Evolutionary conservation across 1,140 invertebrate species (phyloP).

Genomic region (Diploscapter pachys): DNA sequence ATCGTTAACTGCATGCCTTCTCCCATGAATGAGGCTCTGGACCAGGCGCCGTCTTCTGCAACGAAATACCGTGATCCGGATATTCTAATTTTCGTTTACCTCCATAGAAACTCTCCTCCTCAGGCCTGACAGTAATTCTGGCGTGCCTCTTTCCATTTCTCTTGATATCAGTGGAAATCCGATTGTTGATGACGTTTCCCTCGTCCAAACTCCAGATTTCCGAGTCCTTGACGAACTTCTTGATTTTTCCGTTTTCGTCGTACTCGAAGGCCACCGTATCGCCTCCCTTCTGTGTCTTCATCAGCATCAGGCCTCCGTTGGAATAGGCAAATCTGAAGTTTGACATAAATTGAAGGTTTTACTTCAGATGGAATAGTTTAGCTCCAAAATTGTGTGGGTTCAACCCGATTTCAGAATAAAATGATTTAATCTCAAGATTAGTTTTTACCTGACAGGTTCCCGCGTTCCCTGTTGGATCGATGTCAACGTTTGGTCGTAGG

Average conservation of each 20-base stretch:
- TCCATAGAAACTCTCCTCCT: neutral
- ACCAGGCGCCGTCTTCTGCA: neutral
- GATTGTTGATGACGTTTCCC: neutral
- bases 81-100: neutral
- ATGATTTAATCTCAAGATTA: too few species aligned
- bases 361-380: too few species aligned
- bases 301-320: slow-evolving; percentile 13
- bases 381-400: too few species aligned
- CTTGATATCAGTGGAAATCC: neutral
- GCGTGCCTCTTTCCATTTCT: neutral
- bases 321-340: neutral
- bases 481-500: slow-evolving; percentile 28
- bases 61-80: neutral
- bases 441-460: neutral
- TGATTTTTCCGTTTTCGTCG: slow-evolving; percentile 14
- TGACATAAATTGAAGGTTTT: too few species aligned
- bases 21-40: slow-evolving; percentile 6
- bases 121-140: neutral
- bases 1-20: slow-evolving; percentile 12
- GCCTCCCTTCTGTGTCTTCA: slow-evolving; percentile 4
- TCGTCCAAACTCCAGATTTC: slow-evolving; percentile 8
- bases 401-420: too few species aligned
- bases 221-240: slow-evolving; percentile 1
- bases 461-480: slow-evolving; percentile 1
- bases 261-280: slow-evolving; percentile 28